Conservation (phyloP, 2,797 vertebrate species). For the Rhynchonycteris naso region DNA sequence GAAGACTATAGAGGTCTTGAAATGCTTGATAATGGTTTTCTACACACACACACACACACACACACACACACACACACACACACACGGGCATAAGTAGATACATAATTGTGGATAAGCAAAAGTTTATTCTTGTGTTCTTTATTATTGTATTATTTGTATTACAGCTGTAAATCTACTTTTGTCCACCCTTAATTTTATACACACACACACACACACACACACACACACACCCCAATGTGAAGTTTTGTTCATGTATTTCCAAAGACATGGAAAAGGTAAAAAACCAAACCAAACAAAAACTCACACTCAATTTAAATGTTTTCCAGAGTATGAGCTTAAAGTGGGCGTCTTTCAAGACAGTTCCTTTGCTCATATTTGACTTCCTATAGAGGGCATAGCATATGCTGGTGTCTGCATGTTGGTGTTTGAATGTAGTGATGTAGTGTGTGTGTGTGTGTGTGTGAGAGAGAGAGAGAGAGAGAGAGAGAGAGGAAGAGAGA, state of each 20-base stretch:
- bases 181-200: too few species aligned
- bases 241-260: constrained; percentile 54
- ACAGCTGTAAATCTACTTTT: neutral
- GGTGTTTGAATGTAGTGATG: too few species aligned
- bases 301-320: constrained; percentile 52
- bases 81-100: too few species aligned
- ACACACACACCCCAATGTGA: neutral
- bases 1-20: constrained; percentile 48
- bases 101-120: too few species aligned
- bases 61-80: neutral
- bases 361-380: neutral
- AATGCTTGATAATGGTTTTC: constrained; percentile 49
- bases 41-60: too few species aligned
- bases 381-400: neutral
- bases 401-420: constrained; percentile 32
- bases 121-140: neutral
- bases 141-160: neutral
- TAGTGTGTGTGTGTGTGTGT: neutral
- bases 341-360: neutral
- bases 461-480: neutral
- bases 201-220: neutral
- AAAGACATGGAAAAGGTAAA: constrained; percentile 29
- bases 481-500: neutral
- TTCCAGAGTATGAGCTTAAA: constrained; percentile 55
- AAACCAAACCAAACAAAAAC: neutral